Evolutionary conservation across 2,888 invertebrate species (phyloP).

Genomic region (Tiliacea aurago): DNA sequence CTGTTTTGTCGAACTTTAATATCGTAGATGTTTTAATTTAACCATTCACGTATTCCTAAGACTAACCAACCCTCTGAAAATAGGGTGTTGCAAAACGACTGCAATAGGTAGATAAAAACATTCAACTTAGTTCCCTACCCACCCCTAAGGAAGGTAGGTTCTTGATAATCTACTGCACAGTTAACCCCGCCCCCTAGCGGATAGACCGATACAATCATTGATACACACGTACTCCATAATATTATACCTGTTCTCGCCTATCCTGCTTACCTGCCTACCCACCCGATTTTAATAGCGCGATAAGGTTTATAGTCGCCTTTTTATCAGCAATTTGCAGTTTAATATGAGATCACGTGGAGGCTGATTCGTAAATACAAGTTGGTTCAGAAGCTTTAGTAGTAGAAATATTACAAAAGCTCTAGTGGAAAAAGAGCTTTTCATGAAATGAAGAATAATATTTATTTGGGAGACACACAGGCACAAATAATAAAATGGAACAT

Average conservation of each 20-base stretch:
- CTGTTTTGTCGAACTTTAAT: not conserved
- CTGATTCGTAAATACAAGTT: constrained; percentile 22
- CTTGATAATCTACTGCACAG: constrained; percentile 45
- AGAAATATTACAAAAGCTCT: not conserved
- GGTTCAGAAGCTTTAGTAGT: not conserved
- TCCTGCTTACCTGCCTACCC: constrained; percentile 42
- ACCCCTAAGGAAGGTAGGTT: constrained; percentile 20
- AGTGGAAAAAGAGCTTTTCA: not conserved
- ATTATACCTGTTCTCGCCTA: constrained; percentile 55
- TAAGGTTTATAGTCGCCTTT: constrained; percentile 49
- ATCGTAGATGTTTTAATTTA: not conserved
- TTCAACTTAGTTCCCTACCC: not conserved
- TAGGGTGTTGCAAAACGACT: not conserved
- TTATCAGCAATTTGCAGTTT: constrained; percentile 55
- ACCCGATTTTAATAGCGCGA: constrained; percentile 52
- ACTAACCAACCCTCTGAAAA: not conserved
- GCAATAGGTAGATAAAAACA: not conserved
- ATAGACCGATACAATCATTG: constrained; percentile 56
- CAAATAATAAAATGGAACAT: not conserved
- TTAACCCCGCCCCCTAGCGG: constrained; percentile 52
- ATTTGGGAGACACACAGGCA: not conserved
- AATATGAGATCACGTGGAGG: constrained; percentile 24
- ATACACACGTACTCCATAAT: constrained; percentile 47
- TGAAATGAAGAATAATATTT: not conserved
- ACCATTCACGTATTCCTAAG: not conserved